Evolutionary conservation across 1,140 invertebrate genomes (phyloP).

Genomic region (Mercenaria mercenaria): DNA sequence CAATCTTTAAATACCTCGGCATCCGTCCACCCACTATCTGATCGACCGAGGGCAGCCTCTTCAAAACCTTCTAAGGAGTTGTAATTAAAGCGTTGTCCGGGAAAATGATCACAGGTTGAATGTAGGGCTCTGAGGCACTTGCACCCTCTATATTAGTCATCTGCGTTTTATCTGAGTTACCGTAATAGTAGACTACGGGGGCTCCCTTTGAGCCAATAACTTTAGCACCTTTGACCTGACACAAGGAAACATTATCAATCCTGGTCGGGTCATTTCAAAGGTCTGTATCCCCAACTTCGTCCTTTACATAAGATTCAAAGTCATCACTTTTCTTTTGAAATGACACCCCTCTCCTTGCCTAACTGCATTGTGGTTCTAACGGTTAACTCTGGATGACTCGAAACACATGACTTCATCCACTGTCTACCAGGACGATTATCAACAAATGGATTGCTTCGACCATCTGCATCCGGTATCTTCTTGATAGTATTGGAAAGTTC

Average conservation of each 20-base stretch:
- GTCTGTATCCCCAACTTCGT: background rate
- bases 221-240: background rate
- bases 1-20: background rate
- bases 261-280: background rate
- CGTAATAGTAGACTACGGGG: background rate
- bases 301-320: background rate
- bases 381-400: background rate
- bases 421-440: background rate
- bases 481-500: too few relatives aligned
- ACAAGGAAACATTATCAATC: slow-evolving; percentile 17
- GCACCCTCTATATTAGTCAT: background rate
- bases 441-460: too few relatives aligned
- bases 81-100: background rate
- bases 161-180: slow-evolving; percentile 22
- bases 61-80: slow-evolving; percentile 12
- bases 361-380: slow-evolving; percentile 4
- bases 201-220: background rate
- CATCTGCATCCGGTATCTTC: too few relatives aligned
- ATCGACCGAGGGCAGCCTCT: slow-evolving; percentile 5
- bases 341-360: background rate
- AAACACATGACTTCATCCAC: background rate
- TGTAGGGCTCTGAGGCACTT: background rate
- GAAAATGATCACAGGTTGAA: slow-evolving; percentile 24
- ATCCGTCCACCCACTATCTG: background rate
- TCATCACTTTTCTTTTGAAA: background rate